phyloP scores from a whole-genome alignment of 1,140 invertebrate species.

The Mycetomoellerius zeteki region DNA sequence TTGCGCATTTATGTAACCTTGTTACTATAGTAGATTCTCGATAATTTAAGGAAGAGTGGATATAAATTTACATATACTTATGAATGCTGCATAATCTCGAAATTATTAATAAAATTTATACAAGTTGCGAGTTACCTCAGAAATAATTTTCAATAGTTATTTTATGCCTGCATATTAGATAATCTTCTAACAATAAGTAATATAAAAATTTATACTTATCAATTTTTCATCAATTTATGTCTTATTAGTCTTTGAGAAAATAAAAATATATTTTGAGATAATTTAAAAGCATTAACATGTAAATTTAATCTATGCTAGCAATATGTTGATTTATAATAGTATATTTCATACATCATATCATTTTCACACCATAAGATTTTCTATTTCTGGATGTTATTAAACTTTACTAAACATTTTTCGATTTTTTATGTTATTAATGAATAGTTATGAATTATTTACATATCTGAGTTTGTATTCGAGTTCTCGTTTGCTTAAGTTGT shows the following conservation, averaged over 20 bases:
- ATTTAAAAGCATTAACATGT: background rate
- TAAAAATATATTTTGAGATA: background rate
- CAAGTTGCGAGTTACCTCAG: background rate
- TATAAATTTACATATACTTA: background rate
- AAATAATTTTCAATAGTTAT: background rate
- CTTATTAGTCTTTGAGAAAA: background rate
- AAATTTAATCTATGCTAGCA: background rate
- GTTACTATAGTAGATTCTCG: constrained; percentile 12
- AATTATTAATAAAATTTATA: background rate
- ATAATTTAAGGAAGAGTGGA: constrained; percentile 7
- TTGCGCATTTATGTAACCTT: constrained; percentile 34
- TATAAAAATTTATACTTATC: background rate
- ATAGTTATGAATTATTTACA: background rate
- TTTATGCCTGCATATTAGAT: background rate
- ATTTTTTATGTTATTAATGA: background rate
- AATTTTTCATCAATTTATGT: background rate
- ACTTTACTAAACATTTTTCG: background rate
- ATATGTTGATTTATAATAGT: background rate
- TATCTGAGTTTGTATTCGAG: background rate
- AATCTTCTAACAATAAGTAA: background rate
- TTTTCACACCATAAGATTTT: background rate
- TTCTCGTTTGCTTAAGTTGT: background rate
- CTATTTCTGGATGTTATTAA: background rate
- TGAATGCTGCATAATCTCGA: background rate
- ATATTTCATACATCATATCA: background rate